phyloP scores from a whole-genome alignment of 2,797 vertebrate genomes.

The Otolemur crassicaudatus region DNA sequence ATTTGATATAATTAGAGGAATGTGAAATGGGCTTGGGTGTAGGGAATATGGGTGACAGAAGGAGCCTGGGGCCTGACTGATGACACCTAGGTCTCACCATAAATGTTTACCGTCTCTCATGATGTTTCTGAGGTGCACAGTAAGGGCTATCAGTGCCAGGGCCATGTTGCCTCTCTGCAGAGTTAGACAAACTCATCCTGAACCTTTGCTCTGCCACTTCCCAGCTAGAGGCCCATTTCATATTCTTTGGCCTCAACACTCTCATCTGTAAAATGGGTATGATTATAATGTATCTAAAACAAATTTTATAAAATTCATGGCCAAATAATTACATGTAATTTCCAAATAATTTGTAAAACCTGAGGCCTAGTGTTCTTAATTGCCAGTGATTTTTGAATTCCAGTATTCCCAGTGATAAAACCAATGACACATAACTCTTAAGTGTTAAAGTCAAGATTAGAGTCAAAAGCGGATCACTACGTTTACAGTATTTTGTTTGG shows the following conservation, averaged over 20 bases:
- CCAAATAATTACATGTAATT: neutral
- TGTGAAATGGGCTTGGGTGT: neutral
- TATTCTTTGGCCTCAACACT: neutral
- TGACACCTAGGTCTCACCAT: neutral
- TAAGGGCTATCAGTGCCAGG: neutral
- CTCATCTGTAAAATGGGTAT: neutral
- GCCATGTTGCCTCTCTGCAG: neutral
- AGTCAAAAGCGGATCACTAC: neutral
- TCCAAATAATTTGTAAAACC: neutral
- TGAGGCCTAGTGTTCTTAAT: neutral
- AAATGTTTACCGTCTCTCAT: fast-evolving
- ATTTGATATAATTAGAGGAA: neutral
- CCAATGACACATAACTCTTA: neutral
- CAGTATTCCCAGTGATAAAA: neutral
- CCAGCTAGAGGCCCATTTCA: neutral
- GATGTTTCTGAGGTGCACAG: neutral
- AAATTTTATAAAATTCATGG: neutral
- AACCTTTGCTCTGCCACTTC: neutral
- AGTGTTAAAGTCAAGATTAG: neutral
- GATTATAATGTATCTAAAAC: neutral
- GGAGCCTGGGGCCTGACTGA: neutral
- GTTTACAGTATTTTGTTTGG: neutral
- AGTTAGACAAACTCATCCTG: neutral
- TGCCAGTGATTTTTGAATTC: neutral
- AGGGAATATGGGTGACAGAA: neutral